Conservation (phyloP, 2,797 vertebrate genomes). For the Microchirus variegatus region DNA sequence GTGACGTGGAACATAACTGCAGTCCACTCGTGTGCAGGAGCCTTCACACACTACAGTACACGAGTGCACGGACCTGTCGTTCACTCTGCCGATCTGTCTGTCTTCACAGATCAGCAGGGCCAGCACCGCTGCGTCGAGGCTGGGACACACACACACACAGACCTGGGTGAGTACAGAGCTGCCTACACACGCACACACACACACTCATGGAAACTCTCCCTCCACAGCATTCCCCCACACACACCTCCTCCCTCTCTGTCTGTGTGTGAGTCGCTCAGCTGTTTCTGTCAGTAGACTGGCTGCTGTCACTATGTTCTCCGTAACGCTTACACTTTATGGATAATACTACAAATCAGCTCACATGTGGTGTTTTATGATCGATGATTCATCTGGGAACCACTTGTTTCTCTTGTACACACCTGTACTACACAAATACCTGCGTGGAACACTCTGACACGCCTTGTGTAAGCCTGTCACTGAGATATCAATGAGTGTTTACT, state of each 20-base stretch:
- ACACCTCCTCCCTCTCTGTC: background rate
- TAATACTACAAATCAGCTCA: background rate
- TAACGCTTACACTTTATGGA: background rate
- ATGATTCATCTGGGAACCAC: background rate
- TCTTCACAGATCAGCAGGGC: slow-evolving; percentile 29
- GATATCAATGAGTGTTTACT: background rate
- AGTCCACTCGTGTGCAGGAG: slow-evolving; percentile 9
- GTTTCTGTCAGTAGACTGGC: slow-evolving; percentile 44
- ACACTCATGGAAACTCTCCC: too few species aligned
- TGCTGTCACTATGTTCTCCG: slow-evolving; percentile 9
- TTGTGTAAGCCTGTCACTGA: background rate
- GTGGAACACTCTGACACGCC: slow-evolving; percentile 4
- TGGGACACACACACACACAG: slow-evolving; percentile 5
- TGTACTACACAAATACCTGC: background rate
- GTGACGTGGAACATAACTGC: slow-evolving; percentile 37
- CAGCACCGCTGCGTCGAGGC: background rate
- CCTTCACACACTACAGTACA: background rate
- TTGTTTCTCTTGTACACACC: background rate
- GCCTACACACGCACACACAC: background rate
- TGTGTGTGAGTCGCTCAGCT: slow-evolving; percentile 38
- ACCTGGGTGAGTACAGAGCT: background rate
- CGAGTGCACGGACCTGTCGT: background rate
- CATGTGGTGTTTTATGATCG: background rate
- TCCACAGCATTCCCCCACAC: too few species aligned
- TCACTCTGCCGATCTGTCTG: slow-evolving; percentile 20